These are phyloP conservation scores for Agriopis aurantiaria DNA, from an alignment of 2,888 invertebrate species.

Conservation along the genomic window DNA sequence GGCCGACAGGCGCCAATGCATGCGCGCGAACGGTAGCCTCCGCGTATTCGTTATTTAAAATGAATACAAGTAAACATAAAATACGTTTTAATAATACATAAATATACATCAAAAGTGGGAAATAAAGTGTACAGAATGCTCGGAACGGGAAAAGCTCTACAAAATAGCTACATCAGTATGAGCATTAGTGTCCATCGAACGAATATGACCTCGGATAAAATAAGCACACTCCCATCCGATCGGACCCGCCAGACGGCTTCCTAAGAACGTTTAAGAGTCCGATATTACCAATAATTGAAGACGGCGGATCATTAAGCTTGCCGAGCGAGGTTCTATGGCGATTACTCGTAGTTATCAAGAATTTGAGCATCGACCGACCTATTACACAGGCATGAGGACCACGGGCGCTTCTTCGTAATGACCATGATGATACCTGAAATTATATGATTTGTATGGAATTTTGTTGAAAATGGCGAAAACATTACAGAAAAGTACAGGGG, in stretches of 20 bases:
- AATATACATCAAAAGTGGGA: conserved; percentile 8
- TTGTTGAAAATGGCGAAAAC: conserved; percentile 87
- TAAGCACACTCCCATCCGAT: conserved; percentile 55
- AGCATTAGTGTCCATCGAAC: conserved; percentile 48
- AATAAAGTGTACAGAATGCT: background rate
- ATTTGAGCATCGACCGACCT: conserved; percentile 79
- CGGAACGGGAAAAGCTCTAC: conserved; percentile 11
- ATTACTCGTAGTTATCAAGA: conserved; percentile 85
- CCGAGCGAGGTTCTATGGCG: conserved; percentile 81
- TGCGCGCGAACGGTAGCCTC: conserved; percentile 79
- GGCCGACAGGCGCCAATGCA: conserved; percentile 80
- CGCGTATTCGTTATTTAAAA: conserved; percentile 48
- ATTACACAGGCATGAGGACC: conserved; percentile 78
- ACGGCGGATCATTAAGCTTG: conserved; percentile 76
- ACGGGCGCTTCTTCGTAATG: conserved; percentile 83
- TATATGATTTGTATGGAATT: conserved; percentile 86
- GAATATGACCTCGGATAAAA: conserved; percentile 65
- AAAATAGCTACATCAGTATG: conserved; percentile 32
- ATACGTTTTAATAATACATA: conserved; percentile 35
- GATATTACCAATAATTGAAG: conserved; percentile 85
- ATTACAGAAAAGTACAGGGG: conserved; percentile 86
- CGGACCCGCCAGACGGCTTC: conserved; percentile 75
- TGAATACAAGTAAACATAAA: conserved; percentile 36
- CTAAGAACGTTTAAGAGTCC: conserved; percentile 81
- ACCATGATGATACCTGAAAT: conserved; percentile 85